Evolutionary conservation across 2,113 vertebrate genomes (phyloP).

Genomic region (Halichoeres trimaculatus): DNA sequence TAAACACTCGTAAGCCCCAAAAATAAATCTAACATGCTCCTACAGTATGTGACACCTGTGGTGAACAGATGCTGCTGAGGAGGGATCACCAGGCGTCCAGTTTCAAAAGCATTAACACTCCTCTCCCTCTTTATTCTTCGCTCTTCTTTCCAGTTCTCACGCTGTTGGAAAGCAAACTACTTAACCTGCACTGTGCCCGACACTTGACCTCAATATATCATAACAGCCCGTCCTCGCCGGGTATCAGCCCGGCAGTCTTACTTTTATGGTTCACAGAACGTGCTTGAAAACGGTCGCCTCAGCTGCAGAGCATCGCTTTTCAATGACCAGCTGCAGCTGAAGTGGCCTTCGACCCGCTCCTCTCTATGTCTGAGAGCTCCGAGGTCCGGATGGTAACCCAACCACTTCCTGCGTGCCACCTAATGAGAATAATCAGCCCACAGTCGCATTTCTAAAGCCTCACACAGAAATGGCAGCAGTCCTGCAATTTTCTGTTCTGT

Average conservation of each 20-base stretch:
- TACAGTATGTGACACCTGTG: conserved; percentile 61
- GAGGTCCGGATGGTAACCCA: conserved; percentile 50
- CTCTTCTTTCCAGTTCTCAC: conserved; percentile 55
- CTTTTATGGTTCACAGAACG: conserved; percentile 35
- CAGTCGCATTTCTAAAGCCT: conserved; percentile 38
- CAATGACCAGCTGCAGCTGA: conserved; percentile 70
- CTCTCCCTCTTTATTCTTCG: conserved; percentile 23
- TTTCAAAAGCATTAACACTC: conserved; percentile 40
- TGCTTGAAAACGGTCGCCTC: conserved; percentile 32
- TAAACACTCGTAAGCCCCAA: conserved; percentile 18
- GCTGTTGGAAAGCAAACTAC: conserved; percentile 38
- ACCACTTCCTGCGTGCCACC: conserved; percentile 56
- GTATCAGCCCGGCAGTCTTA: conserved; percentile 24
- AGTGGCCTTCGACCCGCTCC: conserved; percentile 65
- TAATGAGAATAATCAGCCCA: conserved; percentile 39
- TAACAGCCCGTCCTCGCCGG: conserved; percentile 11
- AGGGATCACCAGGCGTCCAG: conserved; percentile 14
- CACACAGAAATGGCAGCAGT: conserved; percentile 5
- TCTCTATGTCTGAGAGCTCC: conserved; percentile 48
- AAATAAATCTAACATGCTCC: conserved; percentile 38
- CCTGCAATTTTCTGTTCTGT: neutral
- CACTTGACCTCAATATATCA: conserved; percentile 65
- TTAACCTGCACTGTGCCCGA: conserved; percentile 31
- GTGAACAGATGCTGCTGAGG: conserved; percentile 25
- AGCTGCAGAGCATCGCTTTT: conserved; percentile 53